These are phyloP conservation scores for Pharmacophagus antenor DNA, from an alignment of 2,888 invertebrate species.

Conservation along the genomic window DNA sequence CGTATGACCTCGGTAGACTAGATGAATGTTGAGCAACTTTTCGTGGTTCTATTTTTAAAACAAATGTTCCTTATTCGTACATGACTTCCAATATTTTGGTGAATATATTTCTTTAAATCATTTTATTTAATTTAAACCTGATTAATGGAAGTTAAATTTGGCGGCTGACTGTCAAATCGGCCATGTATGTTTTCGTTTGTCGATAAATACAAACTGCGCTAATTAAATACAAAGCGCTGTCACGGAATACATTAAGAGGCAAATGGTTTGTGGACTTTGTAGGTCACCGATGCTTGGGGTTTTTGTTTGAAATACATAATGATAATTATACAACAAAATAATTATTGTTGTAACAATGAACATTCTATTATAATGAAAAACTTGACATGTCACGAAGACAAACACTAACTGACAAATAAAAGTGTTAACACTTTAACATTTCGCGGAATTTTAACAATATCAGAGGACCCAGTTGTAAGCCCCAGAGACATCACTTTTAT, in stretches of 20 bases:
- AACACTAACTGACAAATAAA: not conserved
- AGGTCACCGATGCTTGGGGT: too few species aligned
- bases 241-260: not conserved
- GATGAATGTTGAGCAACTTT: slow-evolving; percentile 60
- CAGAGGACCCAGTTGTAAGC: not conserved
- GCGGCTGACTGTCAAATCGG: too few species aligned
- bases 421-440: not conserved
- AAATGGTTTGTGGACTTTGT: not conserved
- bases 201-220: not conserved
- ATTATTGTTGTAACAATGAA: not conserved
- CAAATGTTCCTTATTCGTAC: not conserved
- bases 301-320: not conserved
- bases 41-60: slow-evolving; percentile 61
- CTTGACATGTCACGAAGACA: not conserved
- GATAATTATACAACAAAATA: not conserved
- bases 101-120: not conserved
- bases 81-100: too few species aligned
- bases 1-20: slow-evolving; percentile 53
- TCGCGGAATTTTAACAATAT: not conserved
- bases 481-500: not conserved
- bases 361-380: not conserved
- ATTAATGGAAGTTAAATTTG: too few species aligned
- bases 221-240: too few species aligned
- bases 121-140: not conserved
- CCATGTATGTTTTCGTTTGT: not conserved